phyloP scores from a whole-genome alignment of 2,113 vertebrate species.

The Copsychus sechellarum region DNA sequence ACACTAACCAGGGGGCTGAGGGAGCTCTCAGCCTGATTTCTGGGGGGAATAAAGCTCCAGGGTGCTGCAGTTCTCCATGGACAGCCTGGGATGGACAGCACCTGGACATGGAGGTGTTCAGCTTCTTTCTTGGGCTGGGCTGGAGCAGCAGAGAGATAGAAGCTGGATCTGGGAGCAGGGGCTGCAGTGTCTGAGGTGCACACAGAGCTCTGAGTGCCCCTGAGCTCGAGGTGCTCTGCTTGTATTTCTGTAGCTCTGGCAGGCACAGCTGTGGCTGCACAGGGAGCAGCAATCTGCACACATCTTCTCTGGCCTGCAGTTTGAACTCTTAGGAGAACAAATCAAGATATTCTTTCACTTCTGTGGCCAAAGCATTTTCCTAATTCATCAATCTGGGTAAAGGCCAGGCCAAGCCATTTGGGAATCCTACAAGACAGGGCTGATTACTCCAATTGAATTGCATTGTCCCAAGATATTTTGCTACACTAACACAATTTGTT shows the following conservation, averaged over 20 bases:
- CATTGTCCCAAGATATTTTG: not conserved
- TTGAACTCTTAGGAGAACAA: not conserved
- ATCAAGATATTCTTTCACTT: not conserved
- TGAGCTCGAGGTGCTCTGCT: rapidly evolving
- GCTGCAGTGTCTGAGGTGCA: not conserved
- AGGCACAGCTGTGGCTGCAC: not conserved
- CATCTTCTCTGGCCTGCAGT: not conserved
- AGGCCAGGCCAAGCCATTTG: not conserved
- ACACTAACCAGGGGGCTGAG: not conserved
- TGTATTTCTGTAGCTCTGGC: not conserved
- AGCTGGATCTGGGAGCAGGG: not conserved
- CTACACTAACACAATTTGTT: not conserved
- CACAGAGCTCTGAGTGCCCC: not conserved
- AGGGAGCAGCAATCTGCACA: not conserved
- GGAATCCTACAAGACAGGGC: not conserved
- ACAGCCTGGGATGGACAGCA: not conserved
- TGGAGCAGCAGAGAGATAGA: rapidly evolving
- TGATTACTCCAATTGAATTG: not conserved
- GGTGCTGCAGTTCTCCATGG: not conserved
- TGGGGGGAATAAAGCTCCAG: not conserved
- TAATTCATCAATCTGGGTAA: not conserved
- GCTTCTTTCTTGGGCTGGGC: not conserved
- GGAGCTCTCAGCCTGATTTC: not conserved
- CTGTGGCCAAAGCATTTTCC: not conserved
- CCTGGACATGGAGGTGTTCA: not conserved